Conservation (phyloP, 2,113 vertebrate genomes). For the Tetrao urogallus region DNA sequence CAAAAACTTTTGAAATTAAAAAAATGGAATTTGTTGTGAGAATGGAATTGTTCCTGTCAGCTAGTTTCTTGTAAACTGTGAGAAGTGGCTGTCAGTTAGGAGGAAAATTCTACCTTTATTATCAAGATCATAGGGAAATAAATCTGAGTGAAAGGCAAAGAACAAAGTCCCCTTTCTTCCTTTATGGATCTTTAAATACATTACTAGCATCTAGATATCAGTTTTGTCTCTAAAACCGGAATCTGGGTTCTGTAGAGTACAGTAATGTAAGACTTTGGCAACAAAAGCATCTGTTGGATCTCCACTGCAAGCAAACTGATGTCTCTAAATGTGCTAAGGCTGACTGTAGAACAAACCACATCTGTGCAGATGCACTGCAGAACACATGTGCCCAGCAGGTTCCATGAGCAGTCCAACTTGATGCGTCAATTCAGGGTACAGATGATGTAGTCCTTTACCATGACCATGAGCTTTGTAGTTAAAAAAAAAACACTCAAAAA, state of each 20-base stretch:
- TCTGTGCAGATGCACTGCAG: neutral
- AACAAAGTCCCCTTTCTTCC: neutral
- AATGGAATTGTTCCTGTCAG: neutral
- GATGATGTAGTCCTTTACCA: neutral
- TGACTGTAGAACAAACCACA: neutral
- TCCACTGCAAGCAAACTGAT: neutral
- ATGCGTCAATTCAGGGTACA: neutral
- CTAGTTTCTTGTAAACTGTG: neutral
- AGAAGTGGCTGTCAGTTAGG: neutral
- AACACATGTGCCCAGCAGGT: neutral
- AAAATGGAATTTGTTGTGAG: neutral
- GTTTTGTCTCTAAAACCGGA: neutral
- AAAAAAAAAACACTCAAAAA: neutral
- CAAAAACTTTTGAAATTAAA: neutral
- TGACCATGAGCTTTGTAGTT: neutral
- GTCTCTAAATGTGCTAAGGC: neutral
- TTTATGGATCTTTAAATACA: neutral
- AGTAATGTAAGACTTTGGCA: neutral
- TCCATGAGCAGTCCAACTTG: accelerated
- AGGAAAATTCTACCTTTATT: neutral
- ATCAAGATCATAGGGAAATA: neutral
- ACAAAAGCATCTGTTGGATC: neutral
- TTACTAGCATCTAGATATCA: neutral
- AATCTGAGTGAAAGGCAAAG: neutral
- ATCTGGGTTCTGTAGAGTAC: neutral